A percentile compares a stretch with the other conserved stretches of the same genome.
Conservation (phyloP, 2,888 invertebrate species). For the Venusia cambrica region DNA sequence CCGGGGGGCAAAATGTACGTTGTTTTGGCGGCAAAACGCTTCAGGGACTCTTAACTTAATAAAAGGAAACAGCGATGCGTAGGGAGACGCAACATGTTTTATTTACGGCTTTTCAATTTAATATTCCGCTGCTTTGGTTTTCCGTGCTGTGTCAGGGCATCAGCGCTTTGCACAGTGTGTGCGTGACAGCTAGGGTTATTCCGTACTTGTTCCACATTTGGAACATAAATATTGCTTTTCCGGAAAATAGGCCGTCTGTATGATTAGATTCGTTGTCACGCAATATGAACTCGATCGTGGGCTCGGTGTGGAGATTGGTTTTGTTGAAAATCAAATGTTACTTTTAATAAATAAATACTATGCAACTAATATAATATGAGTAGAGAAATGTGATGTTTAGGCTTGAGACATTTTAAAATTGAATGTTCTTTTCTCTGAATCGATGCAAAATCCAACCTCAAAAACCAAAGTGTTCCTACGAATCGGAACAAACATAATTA, state of each 20-base stretch:
- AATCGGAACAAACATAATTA: too few relatives aligned
- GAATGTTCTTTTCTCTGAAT: too few relatives aligned
- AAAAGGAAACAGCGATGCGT: constrained; percentile 71
- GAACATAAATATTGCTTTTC: constrained; percentile 32
- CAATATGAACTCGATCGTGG: constrained; percentile 41
- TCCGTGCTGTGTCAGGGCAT: constrained; percentile 47
- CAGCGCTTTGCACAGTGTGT: constrained; percentile 42
- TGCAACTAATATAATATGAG: too few relatives aligned
- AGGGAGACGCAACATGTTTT: constrained; percentile 73
- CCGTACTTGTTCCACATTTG: constrained; percentile 28
- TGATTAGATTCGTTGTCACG: constrained; percentile 46
- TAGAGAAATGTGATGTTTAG: too few relatives aligned
- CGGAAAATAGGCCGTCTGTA: constrained; percentile 44
- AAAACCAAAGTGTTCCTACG: too few relatives aligned
- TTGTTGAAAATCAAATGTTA: too few relatives aligned
- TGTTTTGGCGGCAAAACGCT: constrained; percentile 82
- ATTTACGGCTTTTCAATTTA: constrained; percentile 77
- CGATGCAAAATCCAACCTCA: too few relatives aligned
- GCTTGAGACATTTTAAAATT: too few relatives aligned
- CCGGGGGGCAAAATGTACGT: constrained; percentile 79
- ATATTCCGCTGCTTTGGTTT: constrained; percentile 60
- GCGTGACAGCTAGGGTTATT: constrained; percentile 39
- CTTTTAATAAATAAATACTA: too few relatives aligned
- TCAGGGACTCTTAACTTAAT: constrained; percentile 78
- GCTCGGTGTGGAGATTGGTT: too few relatives aligned